These are phyloP conservation scores for Mycalesis mineus DNA, from an alignment of 2,888 invertebrate genomes.

Conservation along the genomic window DNA sequence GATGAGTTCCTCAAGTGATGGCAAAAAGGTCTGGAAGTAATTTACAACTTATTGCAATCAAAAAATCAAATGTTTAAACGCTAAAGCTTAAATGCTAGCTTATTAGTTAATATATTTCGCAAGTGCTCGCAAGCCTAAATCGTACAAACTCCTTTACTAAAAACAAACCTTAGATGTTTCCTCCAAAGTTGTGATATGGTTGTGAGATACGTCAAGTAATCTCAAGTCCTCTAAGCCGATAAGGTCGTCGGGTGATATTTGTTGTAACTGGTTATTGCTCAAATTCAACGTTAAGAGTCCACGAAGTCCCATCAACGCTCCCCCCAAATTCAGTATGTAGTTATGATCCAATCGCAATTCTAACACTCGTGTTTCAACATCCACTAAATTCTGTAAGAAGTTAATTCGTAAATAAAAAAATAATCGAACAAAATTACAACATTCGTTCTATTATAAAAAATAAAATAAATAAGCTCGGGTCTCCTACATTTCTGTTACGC, in stretches of 20 bases:
- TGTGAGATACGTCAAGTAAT: slow-evolving; percentile 87
- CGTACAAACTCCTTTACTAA: not conserved
- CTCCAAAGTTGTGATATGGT: slow-evolving; percentile 85
- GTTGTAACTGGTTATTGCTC: slow-evolving; percentile 85
- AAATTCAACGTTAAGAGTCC: slow-evolving; percentile 85
- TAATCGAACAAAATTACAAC: no score
- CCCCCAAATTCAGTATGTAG: slow-evolving; percentile 82
- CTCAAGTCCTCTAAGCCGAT: slow-evolving; percentile 86
- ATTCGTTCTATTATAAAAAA: no score
- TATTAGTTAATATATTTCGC: slow-evolving; percentile 26
- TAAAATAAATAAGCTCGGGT: no score
- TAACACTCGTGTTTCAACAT: slow-evolving; percentile 84
- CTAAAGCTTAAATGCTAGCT: slow-evolving; percentile 10
- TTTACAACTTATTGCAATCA: slow-evolving; percentile 6
- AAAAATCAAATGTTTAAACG: slow-evolving; percentile 32
- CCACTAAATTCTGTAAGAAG: slow-evolving; percentile 82
- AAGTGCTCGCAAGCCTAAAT: slow-evolving; percentile 34
- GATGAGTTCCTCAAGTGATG: slow-evolving; percentile 85
- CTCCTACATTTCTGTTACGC: no score
- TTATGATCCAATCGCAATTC: slow-evolving; percentile 87
- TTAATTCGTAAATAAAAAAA: no score
- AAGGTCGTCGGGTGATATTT: slow-evolving; percentile 86
- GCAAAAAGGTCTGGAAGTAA: slow-evolving; percentile 84
- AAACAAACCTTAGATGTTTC: slow-evolving; percentile 87
- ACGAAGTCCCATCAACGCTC: slow-evolving; percentile 85